These are phyloP conservation scores for Probaryconus sp. DNA, from an alignment of 1,140 invertebrate genomes.

Conservation along the genomic window DNA sequence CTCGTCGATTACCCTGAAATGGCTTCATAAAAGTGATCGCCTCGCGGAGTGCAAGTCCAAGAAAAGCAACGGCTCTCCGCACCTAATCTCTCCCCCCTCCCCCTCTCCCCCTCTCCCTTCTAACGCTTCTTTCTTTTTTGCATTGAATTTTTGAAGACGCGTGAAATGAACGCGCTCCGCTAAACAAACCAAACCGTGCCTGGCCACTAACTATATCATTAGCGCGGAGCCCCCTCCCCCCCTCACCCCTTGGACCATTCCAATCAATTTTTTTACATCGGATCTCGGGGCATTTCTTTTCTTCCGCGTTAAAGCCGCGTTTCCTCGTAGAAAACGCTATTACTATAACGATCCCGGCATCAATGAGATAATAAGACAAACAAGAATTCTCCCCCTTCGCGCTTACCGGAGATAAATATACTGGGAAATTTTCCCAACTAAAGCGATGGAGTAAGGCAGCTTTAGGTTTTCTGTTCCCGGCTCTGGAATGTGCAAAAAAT, in stretches of 20 bases:
- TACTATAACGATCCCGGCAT: slow-evolving; percentile 50
- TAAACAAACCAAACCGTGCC: slow-evolving; percentile 27
- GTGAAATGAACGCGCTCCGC: slow-evolving; percentile 1
- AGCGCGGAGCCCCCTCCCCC: slow-evolving; percentile 26
- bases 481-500: too few species aligned
- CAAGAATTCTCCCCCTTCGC: slow-evolving; percentile 25
- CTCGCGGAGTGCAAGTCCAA: too few species aligned
- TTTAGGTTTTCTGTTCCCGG: too few species aligned
- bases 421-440: slow-evolving; percentile 49
- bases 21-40: too few species aligned
- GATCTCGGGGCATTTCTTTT: slow-evolving; percentile 28
- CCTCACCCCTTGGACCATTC: slow-evolving; percentile 21
- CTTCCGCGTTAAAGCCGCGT: slow-evolving; percentile 52
- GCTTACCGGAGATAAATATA: slow-evolving; percentile 32
- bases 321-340: slow-evolving; percentile 49
- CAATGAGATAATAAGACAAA: slow-evolving; percentile 56
- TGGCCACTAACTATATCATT: slow-evolving; percentile 40
- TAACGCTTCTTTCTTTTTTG: too few species aligned
- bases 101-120: too few species aligned
- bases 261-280: slow-evolving; percentile 49
- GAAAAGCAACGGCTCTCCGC: too few species aligned
- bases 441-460: too few species aligned
- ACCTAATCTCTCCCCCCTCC: too few species aligned
- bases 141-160: too few species aligned
- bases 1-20: too few species aligned